phyloP scores from a whole-genome alignment of 2,888 invertebrate species.

The Tenodera sinensis region DNA sequence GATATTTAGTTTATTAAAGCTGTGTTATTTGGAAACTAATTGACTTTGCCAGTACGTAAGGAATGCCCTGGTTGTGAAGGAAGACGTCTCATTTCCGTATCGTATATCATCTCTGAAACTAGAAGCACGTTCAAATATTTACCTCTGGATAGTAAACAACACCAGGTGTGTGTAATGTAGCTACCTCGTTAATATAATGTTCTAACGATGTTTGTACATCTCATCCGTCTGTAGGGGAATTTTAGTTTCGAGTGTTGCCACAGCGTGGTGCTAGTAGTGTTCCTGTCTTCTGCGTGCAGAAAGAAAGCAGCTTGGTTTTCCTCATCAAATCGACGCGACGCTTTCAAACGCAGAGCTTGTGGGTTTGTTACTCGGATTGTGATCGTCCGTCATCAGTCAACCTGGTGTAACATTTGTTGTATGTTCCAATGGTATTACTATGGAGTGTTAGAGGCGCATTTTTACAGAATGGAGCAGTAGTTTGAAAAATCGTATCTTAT shows the following conservation, averaged over 20 bases:
- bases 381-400: too few species aligned
- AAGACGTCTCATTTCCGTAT: neutral
- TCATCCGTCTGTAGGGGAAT: neutral
- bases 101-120: neutral
- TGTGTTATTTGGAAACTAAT: too few species aligned
- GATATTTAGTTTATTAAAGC: too few species aligned
- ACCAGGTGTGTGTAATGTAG: neutral
- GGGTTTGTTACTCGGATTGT: too few species aligned
- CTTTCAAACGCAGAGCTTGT: neutral
- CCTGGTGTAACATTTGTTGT: too few species aligned
- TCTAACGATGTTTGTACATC: neutral
- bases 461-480: too few species aligned
- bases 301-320: neutral
- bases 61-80: neutral
- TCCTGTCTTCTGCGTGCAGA: neutral
- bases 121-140: neutral
- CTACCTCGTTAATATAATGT: neutral
- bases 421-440: too few species aligned
- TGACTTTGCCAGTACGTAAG: neutral
- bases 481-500: too few species aligned
- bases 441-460: too few species aligned
- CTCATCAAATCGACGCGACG: too few species aligned
- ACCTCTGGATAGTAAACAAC: neutral
- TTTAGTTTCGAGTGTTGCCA: neutral
- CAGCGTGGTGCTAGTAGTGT: neutral